These are phyloP conservation scores for Grammomys surdaster DNA, from an alignment of 2,113 vertebrate species.

Conservation along the genomic window DNA sequence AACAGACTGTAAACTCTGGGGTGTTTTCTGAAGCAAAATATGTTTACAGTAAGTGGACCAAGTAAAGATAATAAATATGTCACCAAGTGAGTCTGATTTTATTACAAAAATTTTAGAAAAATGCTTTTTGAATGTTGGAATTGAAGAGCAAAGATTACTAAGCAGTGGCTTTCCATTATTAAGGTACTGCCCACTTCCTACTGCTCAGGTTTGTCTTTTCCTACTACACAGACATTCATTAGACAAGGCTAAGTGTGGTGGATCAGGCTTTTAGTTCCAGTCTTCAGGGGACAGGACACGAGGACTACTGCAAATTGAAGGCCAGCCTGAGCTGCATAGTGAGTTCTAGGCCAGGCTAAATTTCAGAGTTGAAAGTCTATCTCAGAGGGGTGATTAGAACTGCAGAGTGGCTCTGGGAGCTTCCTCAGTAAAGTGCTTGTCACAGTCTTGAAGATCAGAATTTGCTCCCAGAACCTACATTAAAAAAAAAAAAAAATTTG, in stretches of 20 bases:
- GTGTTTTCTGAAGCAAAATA: conserved; percentile 51
- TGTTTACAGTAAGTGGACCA: conserved; percentile 38
- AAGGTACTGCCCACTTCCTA: not conserved
- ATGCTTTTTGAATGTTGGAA: conserved; percentile 19
- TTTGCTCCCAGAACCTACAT: not conserved
- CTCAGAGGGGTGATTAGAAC: not conserved
- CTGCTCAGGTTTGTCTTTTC: not conserved
- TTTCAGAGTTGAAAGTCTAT: not conserved
- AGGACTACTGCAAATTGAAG: not conserved
- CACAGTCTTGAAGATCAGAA: not conserved
- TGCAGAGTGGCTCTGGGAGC: not conserved
- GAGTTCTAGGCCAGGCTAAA: not conserved
- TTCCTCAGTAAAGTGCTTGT: not conserved
- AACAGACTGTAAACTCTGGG: not conserved
- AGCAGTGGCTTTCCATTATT: not conserved
- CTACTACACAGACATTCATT: not conserved
- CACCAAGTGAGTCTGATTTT: conserved; percentile 60
- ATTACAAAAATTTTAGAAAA: not conserved
- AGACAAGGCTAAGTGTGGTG: not conserved
- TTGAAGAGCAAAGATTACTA: conserved; percentile 26
- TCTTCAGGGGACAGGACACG: not conserved
- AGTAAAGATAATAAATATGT: conserved; percentile 50
- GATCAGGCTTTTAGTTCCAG: not conserved
- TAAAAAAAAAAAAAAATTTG: not conserved
- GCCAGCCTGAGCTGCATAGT: not conserved